A percentile compares a stretch with the other conserved stretches of the same genome.
These are phyloP conservation scores for Eulemur rufifrons DNA, from an alignment of 2,113 vertebrate genomes.

Conservation along the genomic window DNA sequence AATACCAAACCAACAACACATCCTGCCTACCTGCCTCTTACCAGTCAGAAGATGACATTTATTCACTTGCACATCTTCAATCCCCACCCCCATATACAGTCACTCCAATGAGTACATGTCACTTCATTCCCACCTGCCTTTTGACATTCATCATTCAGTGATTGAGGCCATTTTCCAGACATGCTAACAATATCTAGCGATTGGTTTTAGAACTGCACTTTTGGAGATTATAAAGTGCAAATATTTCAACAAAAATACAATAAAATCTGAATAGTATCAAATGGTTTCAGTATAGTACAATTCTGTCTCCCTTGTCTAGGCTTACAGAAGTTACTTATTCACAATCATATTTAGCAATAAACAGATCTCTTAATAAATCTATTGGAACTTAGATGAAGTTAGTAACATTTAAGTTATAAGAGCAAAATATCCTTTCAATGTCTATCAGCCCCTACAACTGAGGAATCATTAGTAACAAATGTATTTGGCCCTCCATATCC, in stretches of 20 bases:
- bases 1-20: neutral
- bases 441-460: neutral
- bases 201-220: neutral
- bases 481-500: neutral
- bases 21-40: neutral
- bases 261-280: neutral
- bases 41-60: neutral
- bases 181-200: neutral
- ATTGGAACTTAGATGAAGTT: neutral
- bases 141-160: neutral
- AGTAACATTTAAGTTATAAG: neutral
- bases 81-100: neutral
- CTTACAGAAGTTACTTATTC: neutral
- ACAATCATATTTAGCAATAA: constrained; percentile 35
- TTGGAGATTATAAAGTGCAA: neutral
- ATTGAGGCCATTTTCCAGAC: neutral
- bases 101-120: neutral
- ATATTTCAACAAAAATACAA: constrained; percentile 25
- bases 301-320: neutral
- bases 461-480: constrained; percentile 18
- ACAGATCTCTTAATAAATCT: neutral
- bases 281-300: neutral
- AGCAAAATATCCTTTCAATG: constrained; percentile 6
- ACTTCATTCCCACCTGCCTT: neutral
- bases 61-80: neutral